These are phyloP conservation scores for Pipistrellus pygmaeus DNA, from an alignment of 2,797 vertebrate genomes.

Conservation along the genomic window DNA sequence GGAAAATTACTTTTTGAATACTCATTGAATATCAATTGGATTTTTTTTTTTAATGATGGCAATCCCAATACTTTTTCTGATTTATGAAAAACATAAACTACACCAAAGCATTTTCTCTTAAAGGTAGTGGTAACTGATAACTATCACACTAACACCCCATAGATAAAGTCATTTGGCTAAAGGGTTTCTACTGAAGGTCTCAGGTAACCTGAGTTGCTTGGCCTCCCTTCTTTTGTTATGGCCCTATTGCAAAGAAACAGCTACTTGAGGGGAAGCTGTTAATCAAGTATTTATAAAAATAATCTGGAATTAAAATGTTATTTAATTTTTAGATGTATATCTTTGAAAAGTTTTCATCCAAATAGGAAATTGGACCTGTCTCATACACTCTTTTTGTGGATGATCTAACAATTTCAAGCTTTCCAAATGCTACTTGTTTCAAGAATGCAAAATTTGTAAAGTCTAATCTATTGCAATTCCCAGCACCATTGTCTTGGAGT, in stretches of 20 bases:
- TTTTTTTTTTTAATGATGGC: neutral
- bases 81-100: neutral
- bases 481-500: neutral
- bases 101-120: neutral
- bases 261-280: neutral
- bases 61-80: neutral
- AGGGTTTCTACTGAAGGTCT: neutral
- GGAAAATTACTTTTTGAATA: neutral
- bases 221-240: neutral
- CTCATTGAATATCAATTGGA: neutral
- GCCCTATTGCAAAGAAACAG: neutral
- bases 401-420: neutral
- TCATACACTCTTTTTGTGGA: neutral
- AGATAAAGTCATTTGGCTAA: neutral
- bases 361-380: neutral
- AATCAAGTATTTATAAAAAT: neutral
- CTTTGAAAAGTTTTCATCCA: neutral
- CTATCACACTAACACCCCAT: neutral
- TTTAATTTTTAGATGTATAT: neutral
- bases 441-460: neutral
- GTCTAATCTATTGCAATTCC: neutral
- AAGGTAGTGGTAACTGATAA: neutral
- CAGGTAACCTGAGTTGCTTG: neutral
- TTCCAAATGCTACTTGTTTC: neutral
- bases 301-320: neutral